Evolutionary conservation across 2,797 vertebrate genomes (phyloP), one percentile per base, ranked within the genome.

Genomic region (Oophaga sylvatica): DNA sequence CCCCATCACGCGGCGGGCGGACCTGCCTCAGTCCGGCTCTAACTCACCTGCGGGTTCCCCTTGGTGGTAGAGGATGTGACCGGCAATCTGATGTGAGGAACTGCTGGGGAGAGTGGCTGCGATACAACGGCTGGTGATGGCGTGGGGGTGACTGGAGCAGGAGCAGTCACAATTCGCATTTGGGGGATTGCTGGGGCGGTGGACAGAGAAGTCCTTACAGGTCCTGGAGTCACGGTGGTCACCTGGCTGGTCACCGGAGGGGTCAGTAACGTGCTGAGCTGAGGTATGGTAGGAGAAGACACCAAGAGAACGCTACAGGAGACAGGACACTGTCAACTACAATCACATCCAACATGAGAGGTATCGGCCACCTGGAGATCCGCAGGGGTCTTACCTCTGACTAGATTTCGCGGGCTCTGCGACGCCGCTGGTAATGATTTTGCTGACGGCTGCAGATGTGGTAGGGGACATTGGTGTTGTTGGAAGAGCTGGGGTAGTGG

Each of bases 211-310:
- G 97, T 93, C 35, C 97, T 94, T 0, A 95, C 83, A 0, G 96
- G 65, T 0, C 95, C 93, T 90, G 97, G 97, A 0, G 96, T 92
- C 0, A 92, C 92, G 0, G 96, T 90, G 0, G 96, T 92, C 0
- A 90, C 80, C 68, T 96, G 94, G 0, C 90, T 93, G 2, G 93
- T 93, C 90, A 97, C 96, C 79, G 95, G 91, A 48, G 94, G 92
- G 87, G 97, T 97, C 15, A 99, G 94, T 92, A 99, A 92, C 0
- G 97, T 95, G 87, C 98, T 97, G 16, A 99, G 95, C 92, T 99
- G 97, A 0, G 98, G 96, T 95, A 99, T 95, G 10, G 97, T 93
- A 0, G 98, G 97, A 67, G 98, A 96, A 0, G 98, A 97, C 10
- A 99, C 96, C 84, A 99, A 93, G 41, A 99, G 96, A 90, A 99